Evolutionary conservation across 2,888 invertebrate species (phyloP).

Genomic region (Nipponacmea schrenckii): DNA sequence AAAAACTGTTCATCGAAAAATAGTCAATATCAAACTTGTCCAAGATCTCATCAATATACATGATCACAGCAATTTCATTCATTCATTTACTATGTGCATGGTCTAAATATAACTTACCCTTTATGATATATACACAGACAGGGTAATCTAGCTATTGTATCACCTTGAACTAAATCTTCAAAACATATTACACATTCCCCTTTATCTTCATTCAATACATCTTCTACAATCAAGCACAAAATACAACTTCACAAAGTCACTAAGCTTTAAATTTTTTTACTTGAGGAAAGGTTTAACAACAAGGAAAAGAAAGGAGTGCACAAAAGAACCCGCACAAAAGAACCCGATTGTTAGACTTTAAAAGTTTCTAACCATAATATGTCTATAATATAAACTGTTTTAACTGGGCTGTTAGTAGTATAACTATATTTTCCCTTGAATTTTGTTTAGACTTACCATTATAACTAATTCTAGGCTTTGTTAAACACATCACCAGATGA

Average conservation of each 20-base stretch:
- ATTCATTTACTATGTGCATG: no score
- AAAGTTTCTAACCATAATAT: no score
- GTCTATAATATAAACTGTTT: no score
- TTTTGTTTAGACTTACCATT: slow-evolving; percentile 81
- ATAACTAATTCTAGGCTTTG: slow-evolving; percentile 97
- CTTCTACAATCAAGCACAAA: slow-evolving; percentile 80
- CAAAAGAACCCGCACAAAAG: neutral
- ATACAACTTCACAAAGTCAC: neutral
- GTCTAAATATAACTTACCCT: slow-evolving; percentile 80
- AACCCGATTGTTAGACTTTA: slow-evolving; percentile 34
- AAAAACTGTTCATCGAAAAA: no score
- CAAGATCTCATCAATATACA: neutral
- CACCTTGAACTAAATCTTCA: slow-evolving; percentile 94
- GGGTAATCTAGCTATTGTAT: slow-evolving; percentile 97
- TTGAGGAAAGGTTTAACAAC: neutral
- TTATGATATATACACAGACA: slow-evolving; percentile 99
- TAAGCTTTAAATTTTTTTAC: no score
- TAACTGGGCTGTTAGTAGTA: no score
- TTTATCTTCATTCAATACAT: slow-evolving; percentile 93
- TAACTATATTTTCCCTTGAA: no score
- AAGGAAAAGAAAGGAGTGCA: neutral
- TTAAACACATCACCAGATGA: slow-evolving; percentile 99
- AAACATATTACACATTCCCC: slow-evolving; percentile 99
- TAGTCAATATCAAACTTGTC: no score
- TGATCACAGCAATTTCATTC: no score